Evolutionary conservation across 1,140 invertebrate genomes (phyloP).

Genomic region (Tyrophagus putrescentiae): DNA sequence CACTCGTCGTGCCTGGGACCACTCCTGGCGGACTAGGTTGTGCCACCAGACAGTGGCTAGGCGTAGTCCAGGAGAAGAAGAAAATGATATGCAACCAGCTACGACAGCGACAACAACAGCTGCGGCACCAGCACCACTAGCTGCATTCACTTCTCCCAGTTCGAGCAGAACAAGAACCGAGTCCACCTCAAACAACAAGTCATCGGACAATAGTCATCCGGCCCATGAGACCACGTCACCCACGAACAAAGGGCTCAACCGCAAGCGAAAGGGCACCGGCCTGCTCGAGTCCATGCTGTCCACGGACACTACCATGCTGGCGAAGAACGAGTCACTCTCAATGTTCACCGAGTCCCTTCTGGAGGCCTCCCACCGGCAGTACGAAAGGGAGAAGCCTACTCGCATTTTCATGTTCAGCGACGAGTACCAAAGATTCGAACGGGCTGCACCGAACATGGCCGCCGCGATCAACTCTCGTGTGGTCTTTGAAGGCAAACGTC

Average conservation of each 20-base stretch:
- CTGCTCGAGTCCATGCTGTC: slow-evolving; percentile 8
- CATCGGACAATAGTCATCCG: no score
- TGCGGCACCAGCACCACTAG: no score
- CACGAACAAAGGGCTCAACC: no score
- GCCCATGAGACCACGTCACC: no score
- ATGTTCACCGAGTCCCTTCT: slow-evolving; percentile 2
- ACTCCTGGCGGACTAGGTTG: neutral
- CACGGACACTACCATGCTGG: slow-evolving; percentile 2
- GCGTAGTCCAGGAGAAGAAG: neutral
- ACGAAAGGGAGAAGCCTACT: no score
- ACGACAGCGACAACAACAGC: neutral
- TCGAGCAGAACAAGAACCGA: no score
- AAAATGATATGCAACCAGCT: neutral
- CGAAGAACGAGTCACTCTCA: slow-evolving; percentile 8
- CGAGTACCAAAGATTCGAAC: neutral
- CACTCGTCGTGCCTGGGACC: neutral
- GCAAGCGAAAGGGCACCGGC: neutral
- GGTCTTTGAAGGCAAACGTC: slow-evolving; percentile 2
- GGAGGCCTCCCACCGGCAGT: neutral
- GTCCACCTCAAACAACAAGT: no score
- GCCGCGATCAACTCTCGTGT: neutral
- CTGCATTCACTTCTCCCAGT: no score
- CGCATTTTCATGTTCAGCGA: neutral
- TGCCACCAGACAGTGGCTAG: neutral
- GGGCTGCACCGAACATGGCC: neutral